Percentiles rank a stretch among this genome's conserved stretches.
These are phyloP conservation scores for Mimachlamys varia DNA, from an alignment of 2,888 invertebrate species.

Conservation along the genomic window DNA sequence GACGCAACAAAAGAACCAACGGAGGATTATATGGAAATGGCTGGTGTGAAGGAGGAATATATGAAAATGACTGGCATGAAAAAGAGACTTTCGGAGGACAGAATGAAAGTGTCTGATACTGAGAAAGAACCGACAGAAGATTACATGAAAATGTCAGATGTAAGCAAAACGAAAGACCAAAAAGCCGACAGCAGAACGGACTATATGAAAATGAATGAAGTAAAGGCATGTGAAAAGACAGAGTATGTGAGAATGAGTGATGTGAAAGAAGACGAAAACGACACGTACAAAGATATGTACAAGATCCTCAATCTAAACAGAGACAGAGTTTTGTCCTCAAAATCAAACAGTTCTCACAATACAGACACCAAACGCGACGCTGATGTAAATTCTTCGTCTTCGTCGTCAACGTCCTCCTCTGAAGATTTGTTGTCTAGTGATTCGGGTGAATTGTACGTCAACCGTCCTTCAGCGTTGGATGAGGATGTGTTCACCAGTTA, in stretches of 20 bases:
- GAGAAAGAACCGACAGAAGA: background rate
- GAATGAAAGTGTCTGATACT: background rate
- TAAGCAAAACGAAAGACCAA: background rate
- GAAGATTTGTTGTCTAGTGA: background rate
- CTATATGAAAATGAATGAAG: slow-evolving; percentile 16
- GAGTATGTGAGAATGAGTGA: background rate
- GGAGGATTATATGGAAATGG: background rate
- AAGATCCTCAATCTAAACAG: background rate
- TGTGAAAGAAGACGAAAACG: background rate
- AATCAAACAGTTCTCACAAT: background rate
- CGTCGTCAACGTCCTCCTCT: background rate
- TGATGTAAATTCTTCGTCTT: background rate
- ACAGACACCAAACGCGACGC: background rate
- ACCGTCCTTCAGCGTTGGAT: background rate
- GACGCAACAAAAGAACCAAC: background rate
- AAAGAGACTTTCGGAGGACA: background rate
- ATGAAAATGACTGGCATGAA: background rate
- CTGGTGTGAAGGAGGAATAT: background rate
- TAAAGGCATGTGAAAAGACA: background rate
- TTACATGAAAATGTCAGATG: background rate
- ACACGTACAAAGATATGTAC: background rate
- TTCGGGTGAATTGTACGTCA: background rate
- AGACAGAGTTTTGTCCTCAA: background rate
- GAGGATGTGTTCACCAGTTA: background rate
- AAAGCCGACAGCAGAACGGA: background rate